Evolutionary conservation across 1,140 invertebrate species (phyloP), one percentile per base, ranked within the genome.

Genomic region (Drosophila lacteicornis): DNA sequence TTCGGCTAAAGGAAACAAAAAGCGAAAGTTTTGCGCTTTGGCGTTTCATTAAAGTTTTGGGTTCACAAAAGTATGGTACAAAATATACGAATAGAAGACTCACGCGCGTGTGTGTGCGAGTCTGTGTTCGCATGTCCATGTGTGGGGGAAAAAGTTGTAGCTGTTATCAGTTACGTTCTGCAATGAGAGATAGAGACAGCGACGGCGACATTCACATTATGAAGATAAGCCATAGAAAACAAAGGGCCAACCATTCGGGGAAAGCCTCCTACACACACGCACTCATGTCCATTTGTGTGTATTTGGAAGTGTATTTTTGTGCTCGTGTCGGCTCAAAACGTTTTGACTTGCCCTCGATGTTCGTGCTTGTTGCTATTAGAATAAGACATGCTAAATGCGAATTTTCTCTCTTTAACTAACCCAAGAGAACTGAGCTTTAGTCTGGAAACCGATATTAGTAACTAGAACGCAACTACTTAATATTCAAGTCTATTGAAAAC

Each of bases 211-310:
- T 83, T 74, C 83, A 84, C 84, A 87, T 87, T 88, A 87, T 83
- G 84, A 87, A 87, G 83, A 87, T 87, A 87, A 88, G 77, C 83
- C 80, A 80, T 78, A 61, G 84, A 87, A 87, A 87, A 88, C 83
- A 87, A 88, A 87, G 77, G 84, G 68, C 82, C 68, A 53, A 40
- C 36, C 47, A 42, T 62, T 25, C 33, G 74, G 51, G 70, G 73
- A 25, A 76, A 57, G 51, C 51, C 60, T 57, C 19, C 51, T 36
- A 47, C 9, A 33, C 51, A 27, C 9, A 53, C 27, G 43, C 19
- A 38, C 7, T 42, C 12, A 13, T 12, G 2, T 27, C 1, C 33
- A 33, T 5, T 15, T 42, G 1, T 30, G 45, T 38, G 12, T 36
- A 4, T 45, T 5, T 56, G 8, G 58, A 43, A 55, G 17, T 67